Evolutionary conservation across 2,113 vertebrate species (phyloP).

Genomic region (Orientallactaga bullata): DNA sequence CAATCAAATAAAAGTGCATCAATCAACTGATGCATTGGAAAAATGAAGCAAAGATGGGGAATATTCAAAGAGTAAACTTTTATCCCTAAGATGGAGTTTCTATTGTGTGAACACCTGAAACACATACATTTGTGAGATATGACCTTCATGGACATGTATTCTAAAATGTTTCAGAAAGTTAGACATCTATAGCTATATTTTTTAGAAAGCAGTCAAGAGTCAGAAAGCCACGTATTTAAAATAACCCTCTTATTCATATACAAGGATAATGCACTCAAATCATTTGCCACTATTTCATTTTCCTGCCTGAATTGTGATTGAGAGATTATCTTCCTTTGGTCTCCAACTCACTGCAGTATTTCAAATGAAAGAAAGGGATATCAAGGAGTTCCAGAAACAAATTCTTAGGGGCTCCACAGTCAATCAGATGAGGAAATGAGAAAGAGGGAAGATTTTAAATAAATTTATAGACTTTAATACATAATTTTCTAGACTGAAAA

Average conservation of each 20-base stretch:
- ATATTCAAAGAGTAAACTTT: neutral
- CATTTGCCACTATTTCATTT: slow-evolving; percentile 22
- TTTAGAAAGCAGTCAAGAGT: neutral
- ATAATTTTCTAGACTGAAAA: neutral
- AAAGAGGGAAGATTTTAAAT: neutral
- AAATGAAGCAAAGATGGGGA: neutral
- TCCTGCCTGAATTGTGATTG: neutral
- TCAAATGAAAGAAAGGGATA: neutral
- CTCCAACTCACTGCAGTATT: neutral
- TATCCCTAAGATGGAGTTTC: neutral
- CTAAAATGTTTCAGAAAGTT: neutral
- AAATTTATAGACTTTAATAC: neutral
- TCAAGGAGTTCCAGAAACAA: neutral
- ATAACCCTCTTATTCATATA: neutral
- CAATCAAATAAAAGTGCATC: neutral
- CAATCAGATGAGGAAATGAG: neutral
- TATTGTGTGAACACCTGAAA: neutral
- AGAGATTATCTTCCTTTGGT: neutral
- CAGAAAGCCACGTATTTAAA: slow-evolving; percentile 9
- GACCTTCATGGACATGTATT: neutral
- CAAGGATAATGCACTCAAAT: neutral
- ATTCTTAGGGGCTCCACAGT: neutral
- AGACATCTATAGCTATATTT: neutral
- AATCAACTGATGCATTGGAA: neutral
- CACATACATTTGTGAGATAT: neutral